Conservation (phyloP, 2,797 vertebrate genomes). For the Enteromius paludinosus region DNA sequence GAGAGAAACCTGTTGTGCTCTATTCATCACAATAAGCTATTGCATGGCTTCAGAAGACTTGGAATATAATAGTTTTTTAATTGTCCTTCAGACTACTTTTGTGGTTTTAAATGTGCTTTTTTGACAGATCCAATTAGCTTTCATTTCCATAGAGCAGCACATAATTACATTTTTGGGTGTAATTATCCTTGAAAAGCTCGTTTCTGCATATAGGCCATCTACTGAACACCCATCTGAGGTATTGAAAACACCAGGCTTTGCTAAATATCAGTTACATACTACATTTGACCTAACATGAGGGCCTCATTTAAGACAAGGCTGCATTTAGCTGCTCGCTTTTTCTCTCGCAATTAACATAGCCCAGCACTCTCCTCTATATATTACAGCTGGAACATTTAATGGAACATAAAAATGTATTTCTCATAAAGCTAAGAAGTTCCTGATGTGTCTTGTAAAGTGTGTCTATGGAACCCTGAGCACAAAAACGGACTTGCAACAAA, state of each 20-base stretch:
- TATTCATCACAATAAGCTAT: not conserved
- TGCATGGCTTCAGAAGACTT: not conserved
- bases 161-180: not conserved
- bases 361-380: constrained; percentile 55
- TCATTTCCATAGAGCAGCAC: not conserved
- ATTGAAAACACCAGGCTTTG: not conserved
- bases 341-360: constrained; percentile 61
- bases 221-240: not conserved
- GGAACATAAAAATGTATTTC: constrained; percentile 75
- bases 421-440: constrained; percentile 75
- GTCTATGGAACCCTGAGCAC: constrained; percentile 66
- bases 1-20: not conserved
- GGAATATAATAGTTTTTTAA: not conserved
- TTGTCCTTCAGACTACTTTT: not conserved
- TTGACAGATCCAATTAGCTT: not conserved
- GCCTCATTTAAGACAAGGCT: constrained; percentile 22
- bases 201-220: not conserved
- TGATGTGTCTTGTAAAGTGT: constrained; percentile 70
- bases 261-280: not conserved
- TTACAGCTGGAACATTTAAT: constrained; percentile 70
- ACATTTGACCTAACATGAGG: not conserved
- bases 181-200: not conserved
- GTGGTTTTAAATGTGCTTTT: constrained; percentile 6
- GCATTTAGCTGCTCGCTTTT: constrained; percentile 32
- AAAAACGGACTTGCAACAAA: constrained; percentile 38